These are phyloP conservation scores for Eupleurogrammus muticus DNA, from an alignment of 2,797 vertebrate genomes.

Conservation along the genomic window DNA sequence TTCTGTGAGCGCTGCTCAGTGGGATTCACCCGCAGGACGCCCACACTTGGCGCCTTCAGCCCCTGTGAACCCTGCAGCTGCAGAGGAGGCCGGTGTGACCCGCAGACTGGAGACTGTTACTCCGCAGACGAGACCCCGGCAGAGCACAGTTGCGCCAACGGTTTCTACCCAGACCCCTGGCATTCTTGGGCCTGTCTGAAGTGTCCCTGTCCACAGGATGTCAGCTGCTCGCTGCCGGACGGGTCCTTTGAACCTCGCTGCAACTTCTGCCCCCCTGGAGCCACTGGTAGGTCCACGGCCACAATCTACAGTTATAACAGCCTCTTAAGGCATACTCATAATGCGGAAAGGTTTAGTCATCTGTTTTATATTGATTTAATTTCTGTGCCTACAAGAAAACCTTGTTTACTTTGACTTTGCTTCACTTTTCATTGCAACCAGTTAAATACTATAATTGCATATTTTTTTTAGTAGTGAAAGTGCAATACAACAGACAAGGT, in stretches of 20 bases:
- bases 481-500: too few species aligned
- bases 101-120: constrained; percentile 92
- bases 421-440: too few species aligned
- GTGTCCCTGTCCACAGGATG: constrained; percentile 86
- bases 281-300: constrained; percentile 82
- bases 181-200: constrained; percentile 72
- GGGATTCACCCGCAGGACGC: constrained; percentile 84
- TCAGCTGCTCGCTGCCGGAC: constrained; percentile 81
- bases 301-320: too few species aligned
- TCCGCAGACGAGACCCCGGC: constrained; percentile 87
- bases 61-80: constrained; percentile 89
- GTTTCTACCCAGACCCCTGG: constrained; percentile 85
- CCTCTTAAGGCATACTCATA: too few species aligned
- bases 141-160: constrained; percentile 78
- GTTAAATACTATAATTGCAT: too few species aligned
- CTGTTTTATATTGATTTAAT: too few species aligned
- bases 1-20: constrained; percentile 90
- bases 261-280: constrained; percentile 85
- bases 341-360: too few species aligned
- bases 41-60: constrained; percentile 82
- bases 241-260: constrained; percentile 82
- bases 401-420: too few species aligned
- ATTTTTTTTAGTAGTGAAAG: too few species aligned
- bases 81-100: constrained; percentile 89
- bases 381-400: too few species aligned